These are phyloP conservation scores for Haliclona indistincta DNA, from an alignment of 37 sponge, comb jelly and placozoan genomes.

Conservation along the genomic window DNA sequence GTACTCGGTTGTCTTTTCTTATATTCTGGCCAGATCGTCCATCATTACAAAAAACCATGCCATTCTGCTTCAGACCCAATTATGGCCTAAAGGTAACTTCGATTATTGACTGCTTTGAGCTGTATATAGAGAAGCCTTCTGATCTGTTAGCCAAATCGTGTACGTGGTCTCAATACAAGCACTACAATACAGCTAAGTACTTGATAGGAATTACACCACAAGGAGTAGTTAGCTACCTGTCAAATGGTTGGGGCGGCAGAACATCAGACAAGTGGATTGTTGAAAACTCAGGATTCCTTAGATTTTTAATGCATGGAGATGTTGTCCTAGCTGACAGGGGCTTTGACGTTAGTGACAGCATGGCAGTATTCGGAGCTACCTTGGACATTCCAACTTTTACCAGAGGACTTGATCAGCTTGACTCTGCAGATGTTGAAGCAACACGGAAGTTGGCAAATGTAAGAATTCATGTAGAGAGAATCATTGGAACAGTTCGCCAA, in stretches of 20 bases:
- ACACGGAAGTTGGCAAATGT: slow-evolving; percentile 43
- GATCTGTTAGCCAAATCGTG: slow-evolving; percentile 31
- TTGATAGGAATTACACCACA: slow-evolving; percentile 35
- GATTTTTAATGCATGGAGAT: slow-evolving; percentile 21
- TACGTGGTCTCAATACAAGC: slow-evolving; percentile 51
- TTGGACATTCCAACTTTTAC: slow-evolving; percentile 52
- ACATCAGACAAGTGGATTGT: slow-evolving; percentile 44
- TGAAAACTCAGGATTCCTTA: slow-evolving; percentile 46
- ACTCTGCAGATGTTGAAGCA: slow-evolving; percentile 37
- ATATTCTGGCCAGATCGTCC: slow-evolving; percentile 39
- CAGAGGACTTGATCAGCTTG: slow-evolving; percentile 26
- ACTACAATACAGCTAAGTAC: slow-evolving; percentile 47
- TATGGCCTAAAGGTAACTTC: slow-evolving; percentile 31
- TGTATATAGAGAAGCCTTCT: slow-evolving; percentile 51
- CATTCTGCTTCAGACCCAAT: slow-evolving; percentile 27
- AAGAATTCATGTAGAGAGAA: slow-evolving; percentile 49
- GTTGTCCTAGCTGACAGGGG: slow-evolving; percentile 44
- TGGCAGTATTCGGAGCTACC: slow-evolving; percentile 21
- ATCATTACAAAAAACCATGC: slow-evolving; percentile 18
- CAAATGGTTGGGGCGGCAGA: slow-evolving; percentile 58
- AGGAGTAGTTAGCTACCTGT: slow-evolving; percentile 39
- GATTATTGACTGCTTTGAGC: slow-evolving; percentile 54
- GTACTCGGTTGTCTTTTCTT: slow-evolving; percentile 24
- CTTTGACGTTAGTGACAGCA: slow-evolving; percentile 24
- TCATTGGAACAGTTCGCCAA: slow-evolving; percentile 45